Evolutionary conservation across 1,140 invertebrate genomes (phyloP).

Genomic region (Drosophila pruinosa): DNA sequence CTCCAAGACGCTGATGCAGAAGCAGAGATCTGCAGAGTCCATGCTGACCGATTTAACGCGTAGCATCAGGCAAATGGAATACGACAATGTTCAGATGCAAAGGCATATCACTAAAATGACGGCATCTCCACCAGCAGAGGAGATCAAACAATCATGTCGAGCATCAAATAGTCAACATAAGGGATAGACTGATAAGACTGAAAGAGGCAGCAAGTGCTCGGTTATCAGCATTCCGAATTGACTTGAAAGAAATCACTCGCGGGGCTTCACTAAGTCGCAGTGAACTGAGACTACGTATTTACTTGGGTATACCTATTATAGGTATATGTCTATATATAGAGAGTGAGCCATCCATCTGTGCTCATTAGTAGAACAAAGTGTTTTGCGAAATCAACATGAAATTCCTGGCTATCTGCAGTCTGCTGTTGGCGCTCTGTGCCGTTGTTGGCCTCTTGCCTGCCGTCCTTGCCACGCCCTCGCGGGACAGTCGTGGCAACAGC

Average conservation of each 20-base stretch:
- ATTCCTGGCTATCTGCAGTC: constrained; percentile 34
- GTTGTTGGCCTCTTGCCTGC: constrained; percentile 19
- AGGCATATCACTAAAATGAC: background rate
- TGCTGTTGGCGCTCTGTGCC: constrained; percentile 34
- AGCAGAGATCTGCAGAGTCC: constrained; percentile 36
- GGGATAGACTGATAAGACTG: background rate
- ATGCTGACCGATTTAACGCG: constrained; percentile 55
- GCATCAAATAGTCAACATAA: constrained; percentile 20
- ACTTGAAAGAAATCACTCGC: constrained; percentile 25
- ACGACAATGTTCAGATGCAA: constrained; percentile 24
- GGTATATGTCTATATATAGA: too few relatives aligned
- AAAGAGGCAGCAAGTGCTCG: constrained; percentile 18
- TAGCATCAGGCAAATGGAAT: constrained; percentile 53
- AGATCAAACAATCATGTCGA: background rate
- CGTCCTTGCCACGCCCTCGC: constrained; percentile 31
- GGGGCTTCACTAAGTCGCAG: constrained; percentile 22
- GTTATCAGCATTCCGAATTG: constrained; percentile 19
- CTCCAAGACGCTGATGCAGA: background rate
- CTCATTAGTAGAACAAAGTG: constrained; percentile 4
- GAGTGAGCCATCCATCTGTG: background rate
- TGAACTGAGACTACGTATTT: constrained; percentile 4
- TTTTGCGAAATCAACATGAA: constrained; percentile 45
- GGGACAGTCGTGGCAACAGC: constrained; percentile 46
- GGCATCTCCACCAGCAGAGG: background rate
- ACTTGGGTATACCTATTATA: too few relatives aligned